phyloP scores from a whole-genome alignment of 2,797 vertebrate genomes.

The Sciurus carolinensis region DNA sequence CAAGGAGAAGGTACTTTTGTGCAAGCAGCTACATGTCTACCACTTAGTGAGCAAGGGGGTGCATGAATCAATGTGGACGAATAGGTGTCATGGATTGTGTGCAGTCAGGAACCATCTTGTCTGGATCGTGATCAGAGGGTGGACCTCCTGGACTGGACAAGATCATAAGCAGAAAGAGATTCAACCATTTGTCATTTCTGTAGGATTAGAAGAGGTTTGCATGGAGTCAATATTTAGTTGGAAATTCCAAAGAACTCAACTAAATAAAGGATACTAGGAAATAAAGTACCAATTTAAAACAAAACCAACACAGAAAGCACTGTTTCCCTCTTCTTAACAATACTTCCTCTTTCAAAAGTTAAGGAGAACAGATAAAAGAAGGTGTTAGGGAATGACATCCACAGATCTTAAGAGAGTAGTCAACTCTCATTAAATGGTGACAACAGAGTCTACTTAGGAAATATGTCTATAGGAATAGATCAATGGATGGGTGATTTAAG shows the following conservation, averaged over 20 bases:
- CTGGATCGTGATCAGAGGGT: background rate
- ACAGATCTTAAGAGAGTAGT: background rate
- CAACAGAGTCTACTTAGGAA: background rate
- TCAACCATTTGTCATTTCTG: too few species aligned
- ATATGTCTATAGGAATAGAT: background rate
- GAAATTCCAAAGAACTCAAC: background rate
- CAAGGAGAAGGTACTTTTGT: too few species aligned
- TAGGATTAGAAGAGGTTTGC: background rate
- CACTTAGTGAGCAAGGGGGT: background rate
- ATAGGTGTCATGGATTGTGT: fast-evolving
- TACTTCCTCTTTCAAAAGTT: background rate
- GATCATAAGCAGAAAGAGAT: background rate
- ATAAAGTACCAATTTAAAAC: background rate
- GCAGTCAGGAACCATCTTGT: fast-evolving
- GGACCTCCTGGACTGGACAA: fast-evolving
- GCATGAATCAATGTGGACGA: fast-evolving
- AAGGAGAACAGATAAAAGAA: background rate
- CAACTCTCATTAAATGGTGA: background rate
- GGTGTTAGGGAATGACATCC: background rate
- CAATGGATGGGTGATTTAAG: background rate
- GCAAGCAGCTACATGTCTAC: fast-evolving
- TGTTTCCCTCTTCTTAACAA: background rate
- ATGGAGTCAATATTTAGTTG: background rate
- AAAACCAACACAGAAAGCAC: background rate
- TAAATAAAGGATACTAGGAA: background rate